phyloP scores from a whole-genome alignment of 2,797 vertebrate species.

The Platyrinchus mystaceus region DNA sequence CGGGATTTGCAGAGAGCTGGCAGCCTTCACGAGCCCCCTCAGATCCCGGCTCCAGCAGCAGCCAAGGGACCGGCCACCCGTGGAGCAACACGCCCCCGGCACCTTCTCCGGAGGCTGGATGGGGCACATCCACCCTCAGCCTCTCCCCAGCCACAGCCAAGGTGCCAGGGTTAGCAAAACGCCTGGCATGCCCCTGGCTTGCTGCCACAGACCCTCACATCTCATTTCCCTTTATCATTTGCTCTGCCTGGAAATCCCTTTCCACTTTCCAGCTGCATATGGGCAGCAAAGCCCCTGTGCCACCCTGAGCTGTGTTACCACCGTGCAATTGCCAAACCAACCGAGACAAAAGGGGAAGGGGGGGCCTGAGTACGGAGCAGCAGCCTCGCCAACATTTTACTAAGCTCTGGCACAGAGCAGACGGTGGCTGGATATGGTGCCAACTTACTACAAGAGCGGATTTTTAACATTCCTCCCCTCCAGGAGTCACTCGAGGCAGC shows the following conservation, averaged over 20 bases:
- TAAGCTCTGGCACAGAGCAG: constrained; percentile 67
- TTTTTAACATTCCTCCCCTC: constrained; percentile 73
- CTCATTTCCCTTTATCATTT: not conserved
- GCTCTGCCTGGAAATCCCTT: constrained; percentile 19
- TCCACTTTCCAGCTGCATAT: constrained; percentile 21
- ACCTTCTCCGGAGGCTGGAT: not conserved
- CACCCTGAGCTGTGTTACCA: constrained; percentile 25
- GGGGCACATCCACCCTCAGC: not conserved
- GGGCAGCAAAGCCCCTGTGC: constrained; percentile 39
- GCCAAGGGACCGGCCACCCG: not conserved
- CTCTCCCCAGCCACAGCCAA: not conserved
- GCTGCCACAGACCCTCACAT: not conserved
- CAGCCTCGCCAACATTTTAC: constrained; percentile 64
- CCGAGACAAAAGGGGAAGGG: constrained; percentile 43
- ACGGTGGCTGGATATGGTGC: constrained; percentile 69
- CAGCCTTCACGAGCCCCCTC: not conserved
- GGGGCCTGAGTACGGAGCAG: not conserved
- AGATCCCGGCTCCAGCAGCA: not conserved
- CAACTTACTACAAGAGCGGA: constrained; percentile 70
- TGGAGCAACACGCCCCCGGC: not conserved
- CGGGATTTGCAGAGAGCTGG: not conserved
- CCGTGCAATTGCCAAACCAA: constrained; percentile 49
- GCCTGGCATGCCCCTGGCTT: not conserved
- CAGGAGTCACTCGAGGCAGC: constrained; percentile 69
- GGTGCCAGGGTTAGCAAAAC: not conserved